Percentiles rank a stretch among this genome's conserved stretches.
Evolutionary conservation across 2,888 invertebrate genomes (phyloP).

Genomic region (Polia nebulosa): DNA sequence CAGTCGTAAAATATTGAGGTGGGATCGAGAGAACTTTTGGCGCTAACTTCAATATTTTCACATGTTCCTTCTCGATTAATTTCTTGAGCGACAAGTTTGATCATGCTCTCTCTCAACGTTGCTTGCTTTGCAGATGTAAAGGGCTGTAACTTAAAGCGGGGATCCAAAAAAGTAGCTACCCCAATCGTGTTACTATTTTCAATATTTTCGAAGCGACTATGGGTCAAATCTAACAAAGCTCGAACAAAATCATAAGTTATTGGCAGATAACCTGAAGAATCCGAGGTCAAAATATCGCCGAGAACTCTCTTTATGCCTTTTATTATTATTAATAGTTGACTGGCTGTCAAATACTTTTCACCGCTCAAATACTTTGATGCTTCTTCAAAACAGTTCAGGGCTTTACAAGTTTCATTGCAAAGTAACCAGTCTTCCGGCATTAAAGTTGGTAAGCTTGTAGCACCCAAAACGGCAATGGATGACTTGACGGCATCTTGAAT

Average conservation of each 20-base stretch:
- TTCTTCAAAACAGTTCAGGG: slow-evolving; percentile 50
- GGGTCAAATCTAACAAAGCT: slow-evolving; percentile 27
- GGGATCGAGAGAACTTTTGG: slow-evolving; percentile 15
- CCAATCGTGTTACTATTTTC: slow-evolving; percentile 33
- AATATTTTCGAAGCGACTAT: slow-evolving; percentile 34
- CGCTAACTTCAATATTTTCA: slow-evolving; percentile 18
- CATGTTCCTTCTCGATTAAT: slow-evolving; percentile 12
- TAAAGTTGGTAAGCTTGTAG: slow-evolving; percentile 47
- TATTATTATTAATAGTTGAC: slow-evolving; percentile 32
- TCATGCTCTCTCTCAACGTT: slow-evolving; percentile 12
- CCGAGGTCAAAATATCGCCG: slow-evolving; percentile 26
- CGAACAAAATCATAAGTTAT: slow-evolving; percentile 28
- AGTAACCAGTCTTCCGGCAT: slow-evolving; percentile 49
- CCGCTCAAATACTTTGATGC: slow-evolving; percentile 46
- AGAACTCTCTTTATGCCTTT: slow-evolving; percentile 33
- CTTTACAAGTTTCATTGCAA: slow-evolving; percentile 41
- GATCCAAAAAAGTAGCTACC: slow-evolving; percentile 40
- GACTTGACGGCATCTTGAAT: slow-evolving; percentile 39
- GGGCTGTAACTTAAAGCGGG: slow-evolving; percentile 40
- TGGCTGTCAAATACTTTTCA: slow-evolving; percentile 46
- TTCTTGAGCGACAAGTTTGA: slow-evolving; percentile 16
- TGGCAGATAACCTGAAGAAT: slow-evolving; percentile 25
- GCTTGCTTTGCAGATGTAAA: slow-evolving; percentile 30
- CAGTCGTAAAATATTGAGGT: slow-evolving; percentile 24
- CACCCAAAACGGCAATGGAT: slow-evolving; percentile 34